Evolutionary conservation across 2,797 vertebrate genomes (phyloP).

Genomic region (Lacerta bilineata): DNA sequence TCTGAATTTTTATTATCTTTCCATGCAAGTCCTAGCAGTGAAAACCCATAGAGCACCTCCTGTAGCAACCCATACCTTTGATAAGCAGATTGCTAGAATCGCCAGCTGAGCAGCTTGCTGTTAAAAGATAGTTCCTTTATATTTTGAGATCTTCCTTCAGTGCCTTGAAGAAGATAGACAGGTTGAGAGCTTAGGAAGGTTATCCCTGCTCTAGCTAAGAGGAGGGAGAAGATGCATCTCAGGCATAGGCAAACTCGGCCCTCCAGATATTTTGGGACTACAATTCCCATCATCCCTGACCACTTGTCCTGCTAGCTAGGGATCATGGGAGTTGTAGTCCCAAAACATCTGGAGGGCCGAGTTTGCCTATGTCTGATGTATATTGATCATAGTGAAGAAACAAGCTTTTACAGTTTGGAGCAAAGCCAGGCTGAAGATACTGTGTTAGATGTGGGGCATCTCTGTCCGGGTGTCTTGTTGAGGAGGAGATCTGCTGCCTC

Average conservation of each 20-base stretch:
- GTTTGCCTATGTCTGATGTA: too few species aligned
- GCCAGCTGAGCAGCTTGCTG: not conserved
- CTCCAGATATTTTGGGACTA: too few species aligned
- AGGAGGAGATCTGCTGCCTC: not conserved
- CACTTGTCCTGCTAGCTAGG: too few species aligned
- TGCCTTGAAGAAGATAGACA: not conserved
- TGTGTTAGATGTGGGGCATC: not conserved
- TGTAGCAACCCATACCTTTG: not conserved
- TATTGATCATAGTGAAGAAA: not conserved
- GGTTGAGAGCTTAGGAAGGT: not conserved
- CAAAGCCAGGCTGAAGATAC: not conserved
- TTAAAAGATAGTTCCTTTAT: not conserved
- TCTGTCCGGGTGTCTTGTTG: not conserved
- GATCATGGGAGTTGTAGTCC: too few species aligned
- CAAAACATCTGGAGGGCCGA: too few species aligned
- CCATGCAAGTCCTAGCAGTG: not conserved
- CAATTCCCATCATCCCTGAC: too few species aligned
- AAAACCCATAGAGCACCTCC: not conserved
- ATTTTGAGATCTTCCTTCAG: not conserved
- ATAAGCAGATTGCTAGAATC: not conserved
- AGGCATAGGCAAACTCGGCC: too few species aligned
- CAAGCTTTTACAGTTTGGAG: not conserved
- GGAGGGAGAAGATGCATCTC: not conserved
- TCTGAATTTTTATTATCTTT: constrained; percentile 24
- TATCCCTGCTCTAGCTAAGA: not conserved